Base-by-base conservation (phyloP, 2,797 vertebrate genomes). In the Brotula barbata region DNA sequence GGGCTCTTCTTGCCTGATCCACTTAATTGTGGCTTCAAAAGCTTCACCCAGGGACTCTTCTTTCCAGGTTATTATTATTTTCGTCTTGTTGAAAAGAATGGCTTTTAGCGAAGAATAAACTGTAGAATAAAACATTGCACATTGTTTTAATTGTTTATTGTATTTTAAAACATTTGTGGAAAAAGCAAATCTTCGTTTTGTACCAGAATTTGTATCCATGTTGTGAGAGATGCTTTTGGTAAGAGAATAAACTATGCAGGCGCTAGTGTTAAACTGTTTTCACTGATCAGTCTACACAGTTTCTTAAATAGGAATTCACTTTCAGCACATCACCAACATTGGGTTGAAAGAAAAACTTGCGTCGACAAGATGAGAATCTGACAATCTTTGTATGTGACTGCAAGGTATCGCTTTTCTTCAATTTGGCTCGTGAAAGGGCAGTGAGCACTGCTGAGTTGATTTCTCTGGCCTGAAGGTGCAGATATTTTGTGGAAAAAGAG, bases 161-260 rank as follows among this genome's bases (percentile, higher is more conserved):
- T 86, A 83, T 82, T 79, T 85, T 66, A 83, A 84, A 71, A 71
- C 68, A 33, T 63, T 80, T 83, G 71, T 84, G 74, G 48, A 74
- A 81, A 78, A 49, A 52, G 81, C 74, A 77, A 49, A 17, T 71
- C 65, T 80, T 79, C 54, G 62, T 84, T 85, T 80, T 87, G 75
- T 86, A 86, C 81, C 70, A 66, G 42, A 78, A 66, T 79, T 69
- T 85, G 72, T 83, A 73, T 80, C 54, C 51, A 65, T 85, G 71
- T 78, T 81, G 73, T 84, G 58, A 77, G 68, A 68, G 64, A 69
- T 78, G 77, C 70, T 81, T n/a, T 86, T 86, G 74, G 77, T 68
- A 83, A 65, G 69, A 85, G 68, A 87, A 87, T 88, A 84, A 89
- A 89, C 88, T 85, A 88, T 89, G 86, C 87, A 89, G 89, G 85